Evolutionary conservation across 1,140 invertebrate species (phyloP).

Genomic region (Popillia japonica): DNA sequence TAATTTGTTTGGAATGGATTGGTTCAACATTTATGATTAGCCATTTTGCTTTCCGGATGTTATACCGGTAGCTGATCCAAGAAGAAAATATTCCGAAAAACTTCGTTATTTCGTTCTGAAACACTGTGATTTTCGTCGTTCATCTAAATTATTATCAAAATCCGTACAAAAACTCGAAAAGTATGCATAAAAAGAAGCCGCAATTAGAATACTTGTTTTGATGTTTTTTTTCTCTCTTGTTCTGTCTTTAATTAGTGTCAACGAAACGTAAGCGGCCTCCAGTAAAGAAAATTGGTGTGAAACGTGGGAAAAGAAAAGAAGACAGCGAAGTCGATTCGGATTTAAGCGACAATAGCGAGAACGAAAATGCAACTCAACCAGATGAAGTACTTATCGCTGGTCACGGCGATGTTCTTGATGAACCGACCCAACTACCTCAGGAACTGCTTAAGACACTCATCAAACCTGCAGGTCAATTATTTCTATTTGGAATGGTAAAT

Average conservation of each 20-base stretch:
- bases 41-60: constrained; percentile 39
- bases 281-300: constrained; percentile 53
- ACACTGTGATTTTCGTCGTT: neutral
- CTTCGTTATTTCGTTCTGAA: neutral
- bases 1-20: constrained; percentile 43
- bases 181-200: neutral
- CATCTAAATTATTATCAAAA: neutral
- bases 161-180: neutral
- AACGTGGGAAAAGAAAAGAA: constrained; percentile 63
- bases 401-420: constrained; percentile 61
- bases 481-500: constrained; percentile 70
- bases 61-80: neutral
- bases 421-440: constrained; percentile 64
- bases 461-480: constrained; percentile 67
- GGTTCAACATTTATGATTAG: constrained; percentile 42
- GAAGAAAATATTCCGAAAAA: constrained; percentile 12
- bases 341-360: constrained; percentile 60
- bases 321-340: constrained; percentile 65
- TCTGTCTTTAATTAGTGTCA: constrained; percentile 38
- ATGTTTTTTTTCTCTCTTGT: constrained; percentile 19
- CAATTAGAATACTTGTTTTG: neutral
- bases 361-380: constrained; percentile 58
- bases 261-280: constrained; percentile 58
- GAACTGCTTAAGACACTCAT: constrained; percentile 69
- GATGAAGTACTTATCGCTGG: constrained; percentile 64